Conservation (phyloP, 1,140 invertebrate species). For the Drosophila sproati region DNA sequence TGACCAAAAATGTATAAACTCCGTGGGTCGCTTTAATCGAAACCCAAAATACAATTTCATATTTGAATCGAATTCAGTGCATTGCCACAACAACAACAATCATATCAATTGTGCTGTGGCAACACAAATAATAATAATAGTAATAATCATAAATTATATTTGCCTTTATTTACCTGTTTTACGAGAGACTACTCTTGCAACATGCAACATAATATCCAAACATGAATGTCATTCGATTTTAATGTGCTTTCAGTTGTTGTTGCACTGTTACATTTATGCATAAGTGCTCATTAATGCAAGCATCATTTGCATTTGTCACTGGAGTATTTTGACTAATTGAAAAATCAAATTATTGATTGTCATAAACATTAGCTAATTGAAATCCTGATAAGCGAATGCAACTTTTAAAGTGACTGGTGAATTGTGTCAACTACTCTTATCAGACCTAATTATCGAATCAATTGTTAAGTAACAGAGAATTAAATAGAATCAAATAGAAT, state of each 20-base stretch:
- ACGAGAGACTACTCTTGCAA: slow-evolving; percentile 20
- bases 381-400: background rate
- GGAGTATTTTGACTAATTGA: slow-evolving; percentile 48
- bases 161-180: slow-evolving; percentile 36
- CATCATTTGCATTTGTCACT: slow-evolving; percentile 27
- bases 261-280: slow-evolving; percentile 1
- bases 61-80: slow-evolving; percentile 3
- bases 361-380: background rate
- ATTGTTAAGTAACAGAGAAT: background rate
- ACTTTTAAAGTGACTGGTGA: background rate
- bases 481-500: no score
- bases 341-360: slow-evolving; percentile 21
- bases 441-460: background rate
- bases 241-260: slow-evolving; percentile 21
- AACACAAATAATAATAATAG: slow-evolving; percentile 13
- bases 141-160: slow-evolving; percentile 29
- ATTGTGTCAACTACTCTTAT: background rate
- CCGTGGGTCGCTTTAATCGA: background rate
- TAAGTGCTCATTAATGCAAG: slow-evolving; percentile 29
- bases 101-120: slow-evolving; percentile 25
- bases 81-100: slow-evolving; percentile 13
- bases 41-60: background rate
- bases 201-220: slow-evolving; percentile 29
- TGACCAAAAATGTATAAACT: no score
- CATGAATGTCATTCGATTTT: slow-evolving; percentile 25